Base-by-base conservation (phyloP, 2,113 vertebrate genomes). In the Uropsilus gracilis region DNA sequence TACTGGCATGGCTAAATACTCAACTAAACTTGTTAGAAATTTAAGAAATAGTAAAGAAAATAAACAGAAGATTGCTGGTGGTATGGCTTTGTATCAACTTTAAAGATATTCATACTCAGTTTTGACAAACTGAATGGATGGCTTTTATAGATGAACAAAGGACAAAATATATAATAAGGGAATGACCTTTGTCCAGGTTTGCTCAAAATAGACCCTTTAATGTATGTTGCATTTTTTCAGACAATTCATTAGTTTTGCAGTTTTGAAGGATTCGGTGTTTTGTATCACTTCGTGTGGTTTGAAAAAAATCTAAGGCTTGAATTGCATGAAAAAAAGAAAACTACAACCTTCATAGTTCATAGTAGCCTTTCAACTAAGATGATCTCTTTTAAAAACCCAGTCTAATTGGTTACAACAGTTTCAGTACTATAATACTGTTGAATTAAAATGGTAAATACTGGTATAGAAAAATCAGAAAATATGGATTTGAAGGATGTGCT, bases 241-340 rank as follows among this genome's bases (percentile, higher is more conserved):
- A n/a, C 8, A 86, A 61, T 57, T 86, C 46, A 89, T 1, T 76
- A 37, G 32, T 57, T 64, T 84, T 44, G 9, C 16, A 89, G 14
- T 73, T 76, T 86, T 91, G 24, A 68, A 87, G 24, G 10, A 61
- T 48, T 9, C 82, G 22, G 4, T 78, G 14, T 11, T 84, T 22
- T 77, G 30, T 57, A 92, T 94, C 30, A 48, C 59, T 86, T 80
- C 8, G 22, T 32, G 24, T 46, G 4, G 2, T 24, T 34, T 61
- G 69, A 66, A 94, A 92, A 73, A 64, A 75, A 84, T 28, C 53
- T 53, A 61, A 16, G 2, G 42, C 1, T 84, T 26, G 30, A 91
- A 94, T 90, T 89, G 89, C 30, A 86, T 34, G 13, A 85, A 26
- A 11, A 76, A 81, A 85, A 85, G 11, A 42, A 30, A 28, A 82